These are phyloP conservation scores for Progne subis DNA, from an alignment of 2,113 vertebrate species.

Conservation along the genomic window DNA sequence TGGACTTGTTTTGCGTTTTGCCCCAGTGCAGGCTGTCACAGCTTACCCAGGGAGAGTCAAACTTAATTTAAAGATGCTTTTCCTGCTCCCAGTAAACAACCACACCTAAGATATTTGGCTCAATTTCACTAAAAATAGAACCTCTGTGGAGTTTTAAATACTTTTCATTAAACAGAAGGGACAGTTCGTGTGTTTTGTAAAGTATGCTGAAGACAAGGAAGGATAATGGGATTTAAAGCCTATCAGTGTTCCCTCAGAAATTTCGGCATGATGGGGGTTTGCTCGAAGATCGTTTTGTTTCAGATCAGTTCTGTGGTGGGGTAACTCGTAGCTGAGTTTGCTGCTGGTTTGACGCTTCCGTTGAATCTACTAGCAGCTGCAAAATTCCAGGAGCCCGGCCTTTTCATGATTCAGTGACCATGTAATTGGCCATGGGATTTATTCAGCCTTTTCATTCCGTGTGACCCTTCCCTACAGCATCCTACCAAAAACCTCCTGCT, in stretches of 20 bases:
- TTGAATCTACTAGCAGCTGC: conserved; percentile 63
- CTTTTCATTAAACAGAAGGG: not conserved
- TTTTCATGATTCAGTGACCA: conserved; percentile 71
- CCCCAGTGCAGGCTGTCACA: not conserved
- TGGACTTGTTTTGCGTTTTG: not conserved
- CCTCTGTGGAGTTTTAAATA: accelerated
- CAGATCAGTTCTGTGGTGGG: not conserved
- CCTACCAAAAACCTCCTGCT: not conserved
- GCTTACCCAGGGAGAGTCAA: not conserved
- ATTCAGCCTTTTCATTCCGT: conserved; percentile 64
- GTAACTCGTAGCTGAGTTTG: conserved; percentile 38
- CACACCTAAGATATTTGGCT: not conserved
- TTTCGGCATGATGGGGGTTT: not conserved
- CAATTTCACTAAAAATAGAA: not conserved
- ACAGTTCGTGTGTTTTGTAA: not conserved
- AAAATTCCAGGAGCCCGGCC: conserved; percentile 63
- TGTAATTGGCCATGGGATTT: conserved; percentile 68
- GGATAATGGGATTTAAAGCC: not conserved
- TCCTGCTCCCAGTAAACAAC: not conserved
- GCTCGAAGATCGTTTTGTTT: not conserved
- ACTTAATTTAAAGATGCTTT: not conserved
- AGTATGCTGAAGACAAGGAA: not conserved
- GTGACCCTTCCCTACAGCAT: conserved; percentile 30
- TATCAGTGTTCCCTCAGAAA: not conserved
- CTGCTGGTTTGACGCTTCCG: conserved; percentile 26